Evolutionary conservation across 2,888 invertebrate species (phyloP).

Genomic region (Tetragnatha montana): DNA sequence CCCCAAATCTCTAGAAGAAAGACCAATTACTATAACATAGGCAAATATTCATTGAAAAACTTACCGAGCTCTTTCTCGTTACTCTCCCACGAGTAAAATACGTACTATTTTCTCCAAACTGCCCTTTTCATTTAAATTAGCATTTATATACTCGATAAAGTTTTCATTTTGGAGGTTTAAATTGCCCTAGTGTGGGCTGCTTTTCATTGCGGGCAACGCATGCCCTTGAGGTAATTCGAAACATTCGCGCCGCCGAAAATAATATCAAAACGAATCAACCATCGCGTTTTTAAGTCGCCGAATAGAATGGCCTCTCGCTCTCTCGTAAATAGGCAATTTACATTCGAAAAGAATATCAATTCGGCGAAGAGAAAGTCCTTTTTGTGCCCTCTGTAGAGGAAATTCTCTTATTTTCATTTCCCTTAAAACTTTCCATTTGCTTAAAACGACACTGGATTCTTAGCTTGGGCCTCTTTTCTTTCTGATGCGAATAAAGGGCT

Average conservation of each 20-base stretch:
- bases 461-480: no score
- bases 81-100: no score
- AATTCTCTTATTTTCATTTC: neutral
- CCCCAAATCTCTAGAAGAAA: no score
- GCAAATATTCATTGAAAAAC: no score
- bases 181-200: neutral
- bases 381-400: neutral
- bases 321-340: conserved; percentile 46
- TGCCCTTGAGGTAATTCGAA: neutral
- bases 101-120: neutral
- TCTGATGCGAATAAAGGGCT: neutral
- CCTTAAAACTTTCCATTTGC: conserved; percentile 17
- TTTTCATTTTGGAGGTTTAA: neutral
- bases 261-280: neutral
- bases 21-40: no score
- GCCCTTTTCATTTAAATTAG: neutral
- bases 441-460: neutral
- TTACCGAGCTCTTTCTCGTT: no score
- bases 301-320: neutral
- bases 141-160: neutral
- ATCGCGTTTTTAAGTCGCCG: neutral
- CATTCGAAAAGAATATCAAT: conserved; percentile 46
- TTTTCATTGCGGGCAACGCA: neutral
- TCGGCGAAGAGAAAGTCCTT: neutral
- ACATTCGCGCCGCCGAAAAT: neutral